These are phyloP conservation scores for Chromobotia macracanthus DNA, from an alignment of 2,797 vertebrate species.

Conservation along the genomic window DNA sequence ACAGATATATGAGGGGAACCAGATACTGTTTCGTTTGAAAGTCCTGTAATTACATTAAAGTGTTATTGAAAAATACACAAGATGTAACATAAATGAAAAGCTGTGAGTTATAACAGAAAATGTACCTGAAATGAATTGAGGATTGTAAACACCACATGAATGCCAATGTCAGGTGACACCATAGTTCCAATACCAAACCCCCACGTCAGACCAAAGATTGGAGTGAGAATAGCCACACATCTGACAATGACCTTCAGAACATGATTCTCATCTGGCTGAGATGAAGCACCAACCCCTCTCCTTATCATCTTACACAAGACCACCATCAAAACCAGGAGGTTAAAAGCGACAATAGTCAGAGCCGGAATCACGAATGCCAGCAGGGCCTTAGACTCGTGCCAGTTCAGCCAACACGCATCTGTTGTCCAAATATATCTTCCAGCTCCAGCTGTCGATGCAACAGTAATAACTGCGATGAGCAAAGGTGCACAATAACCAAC, in stretches of 20 bases:
- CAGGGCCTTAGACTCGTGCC: slow-evolving; percentile 74
- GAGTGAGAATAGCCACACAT: slow-evolving; percentile 85
- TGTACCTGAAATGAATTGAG: slow-evolving; percentile 54
- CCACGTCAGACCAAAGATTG: slow-evolving; percentile 91
- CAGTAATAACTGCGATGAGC: slow-evolving; percentile 82
- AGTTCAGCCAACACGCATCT: slow-evolving; percentile 85
- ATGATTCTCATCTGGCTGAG: slow-evolving; percentile 74
- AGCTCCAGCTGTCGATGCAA: slow-evolving; percentile 80
- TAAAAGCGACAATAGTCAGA: slow-evolving; percentile 83
- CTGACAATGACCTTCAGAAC: slow-evolving; percentile 79
- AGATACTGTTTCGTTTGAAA: too few relatives aligned
- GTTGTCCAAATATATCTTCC: slow-evolving; percentile 70
- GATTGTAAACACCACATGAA: slow-evolving; percentile 48
- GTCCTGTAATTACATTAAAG: too few relatives aligned
- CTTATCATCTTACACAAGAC: slow-evolving; percentile 85
- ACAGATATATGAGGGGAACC: background rate
- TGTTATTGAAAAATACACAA: background rate
- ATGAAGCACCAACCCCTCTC: slow-evolving; percentile 71
- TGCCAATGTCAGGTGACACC: slow-evolving; percentile 21
- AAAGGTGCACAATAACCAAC: slow-evolving; percentile 87
- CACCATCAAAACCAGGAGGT: slow-evolving; percentile 80
- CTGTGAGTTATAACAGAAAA: too few relatives aligned
- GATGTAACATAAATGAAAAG: background rate
- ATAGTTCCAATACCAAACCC: slow-evolving; percentile 70
- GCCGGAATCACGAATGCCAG: too few relatives aligned